phyloP scores from a whole-genome alignment of 2,797 vertebrate genomes.

The Bradypodion ventrale region DNA sequence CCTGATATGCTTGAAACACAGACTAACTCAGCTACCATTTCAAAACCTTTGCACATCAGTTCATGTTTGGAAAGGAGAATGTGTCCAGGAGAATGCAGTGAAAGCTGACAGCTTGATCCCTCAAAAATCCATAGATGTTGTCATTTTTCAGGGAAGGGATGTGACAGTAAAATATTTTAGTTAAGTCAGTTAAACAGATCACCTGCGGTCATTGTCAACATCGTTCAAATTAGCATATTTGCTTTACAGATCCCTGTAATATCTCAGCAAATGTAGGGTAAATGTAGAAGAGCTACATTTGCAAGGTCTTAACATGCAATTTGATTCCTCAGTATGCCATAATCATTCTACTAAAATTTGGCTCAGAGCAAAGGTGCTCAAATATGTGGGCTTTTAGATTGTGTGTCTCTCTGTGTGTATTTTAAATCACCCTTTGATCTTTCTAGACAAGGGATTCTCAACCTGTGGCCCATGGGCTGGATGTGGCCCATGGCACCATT shows the following conservation, averaged over 20 bases:
- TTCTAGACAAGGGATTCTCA: no score
- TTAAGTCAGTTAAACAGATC: neutral
- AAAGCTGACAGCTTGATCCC: neutral
- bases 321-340: slow-evolving; percentile 44
- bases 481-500: no score
- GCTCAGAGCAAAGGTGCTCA: slow-evolving; percentile 11
- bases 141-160: slow-evolving; percentile 1
- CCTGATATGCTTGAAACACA: no score
- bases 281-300: slow-evolving; percentile 8
- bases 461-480: no score
- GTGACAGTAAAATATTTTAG: slow-evolving; percentile 5
- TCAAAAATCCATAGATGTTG: neutral
- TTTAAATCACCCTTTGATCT: slow-evolving; percentile 40
- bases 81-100: neutral
- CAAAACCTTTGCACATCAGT: neutral
- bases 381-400: slow-evolving; percentile 11
- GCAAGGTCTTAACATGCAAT: neutral
- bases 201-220: slow-evolving; percentile 31
- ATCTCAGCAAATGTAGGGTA: slow-evolving; percentile 47
- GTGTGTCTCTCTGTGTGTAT: neutral
- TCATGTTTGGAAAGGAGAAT: neutral
- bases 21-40: no score
- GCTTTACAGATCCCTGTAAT: slow-evolving; percentile 32
- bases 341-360: slow-evolving; percentile 43
- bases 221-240: slow-evolving; percentile 40